phyloP scores from a whole-genome alignment of 2,113 vertebrate species.

The Ahaetulla prasina region DNA sequence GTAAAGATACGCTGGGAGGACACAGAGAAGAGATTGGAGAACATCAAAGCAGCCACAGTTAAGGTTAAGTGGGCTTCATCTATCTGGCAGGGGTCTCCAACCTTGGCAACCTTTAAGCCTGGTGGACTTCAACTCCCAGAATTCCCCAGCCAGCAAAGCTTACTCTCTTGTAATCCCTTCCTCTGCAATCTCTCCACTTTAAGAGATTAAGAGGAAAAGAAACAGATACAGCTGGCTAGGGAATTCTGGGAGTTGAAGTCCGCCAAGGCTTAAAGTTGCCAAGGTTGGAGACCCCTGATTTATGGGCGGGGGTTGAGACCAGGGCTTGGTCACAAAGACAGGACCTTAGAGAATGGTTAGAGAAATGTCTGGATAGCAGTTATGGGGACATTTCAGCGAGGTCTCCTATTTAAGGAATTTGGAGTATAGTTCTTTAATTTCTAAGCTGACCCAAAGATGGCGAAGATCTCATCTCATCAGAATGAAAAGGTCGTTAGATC shows the following conservation, averaged over 20 bases:
- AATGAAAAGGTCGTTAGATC: not conserved
- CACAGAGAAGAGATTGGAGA: not conserved
- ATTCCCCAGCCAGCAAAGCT: too few relatives aligned
- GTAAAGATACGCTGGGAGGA: not conserved
- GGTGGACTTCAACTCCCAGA: too few relatives aligned
- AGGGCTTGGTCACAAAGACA: not conserved
- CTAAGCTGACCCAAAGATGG: not conserved
- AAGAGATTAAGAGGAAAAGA: too few relatives aligned
- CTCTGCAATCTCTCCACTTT: too few relatives aligned
- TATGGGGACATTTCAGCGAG: not conserved
- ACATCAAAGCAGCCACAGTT: not conserved
- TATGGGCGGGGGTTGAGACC: not conserved
- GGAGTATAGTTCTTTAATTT: not conserved
- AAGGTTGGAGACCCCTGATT: too few relatives aligned
- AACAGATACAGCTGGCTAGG: too few relatives aligned
- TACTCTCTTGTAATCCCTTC: too few relatives aligned
- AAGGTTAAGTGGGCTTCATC: not conserved
- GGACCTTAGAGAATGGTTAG: not conserved
- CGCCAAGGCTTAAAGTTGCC: too few relatives aligned
- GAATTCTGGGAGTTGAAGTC: too few relatives aligned
- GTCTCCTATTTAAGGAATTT: not conserved
- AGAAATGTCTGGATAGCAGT: not conserved
- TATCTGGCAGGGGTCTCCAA: too few relatives aligned
- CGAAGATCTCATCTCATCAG: not conserved
- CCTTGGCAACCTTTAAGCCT: too few relatives aligned